A percentile compares a stretch with the other conserved stretches of the same genome.
Evolutionary conservation across 2,797 vertebrate genomes (phyloP).

Genomic region (Epinephelus coioides): DNA sequence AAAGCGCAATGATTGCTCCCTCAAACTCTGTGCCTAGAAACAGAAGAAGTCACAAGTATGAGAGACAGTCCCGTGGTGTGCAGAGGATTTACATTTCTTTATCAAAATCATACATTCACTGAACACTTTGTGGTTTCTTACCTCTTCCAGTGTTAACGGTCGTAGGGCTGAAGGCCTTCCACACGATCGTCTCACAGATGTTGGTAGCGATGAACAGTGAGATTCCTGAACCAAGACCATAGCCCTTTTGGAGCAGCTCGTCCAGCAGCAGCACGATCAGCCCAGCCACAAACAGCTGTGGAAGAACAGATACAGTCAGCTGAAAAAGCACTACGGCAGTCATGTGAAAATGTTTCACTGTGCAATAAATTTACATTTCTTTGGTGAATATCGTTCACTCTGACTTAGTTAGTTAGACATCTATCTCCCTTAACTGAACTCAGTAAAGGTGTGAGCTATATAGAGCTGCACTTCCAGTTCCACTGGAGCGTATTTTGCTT

Average conservation of each 20-base stretch:
- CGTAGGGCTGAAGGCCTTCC: constrained; percentile 99
- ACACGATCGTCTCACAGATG: constrained; percentile 99
- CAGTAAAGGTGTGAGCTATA: background rate
- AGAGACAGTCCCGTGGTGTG: background rate
- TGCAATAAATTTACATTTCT: background rate
- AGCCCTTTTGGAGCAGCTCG: constrained; percentile 97
- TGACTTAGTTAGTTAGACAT: background rate
- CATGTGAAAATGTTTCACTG: background rate
- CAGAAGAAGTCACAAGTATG: constrained; percentile 6
- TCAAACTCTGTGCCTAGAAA: constrained; percentile 96
- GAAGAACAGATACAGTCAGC: constrained; percentile 29
- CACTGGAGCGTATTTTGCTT: background rate
- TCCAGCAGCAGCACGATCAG: constrained; percentile 97
- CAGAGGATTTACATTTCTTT: background rate
- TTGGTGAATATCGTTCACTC: background rate
- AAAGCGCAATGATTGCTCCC: constrained; percentile 97
- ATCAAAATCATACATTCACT: background rate
- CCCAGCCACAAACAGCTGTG: constrained; percentile 96
- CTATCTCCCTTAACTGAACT: background rate
- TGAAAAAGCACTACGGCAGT: background rate
- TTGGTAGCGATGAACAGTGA: constrained; percentile 99
- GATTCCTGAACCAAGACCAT: constrained; percentile 97
- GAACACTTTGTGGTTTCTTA: constrained; percentile 59
- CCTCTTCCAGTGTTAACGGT: constrained; percentile 99
- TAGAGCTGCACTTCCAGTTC: background rate